A percentile compares a stretch with the other conserved stretches of the same genome.
Conservation (phyloP, 2,888 invertebrate species). For the Balanococcus diminutus region DNA sequence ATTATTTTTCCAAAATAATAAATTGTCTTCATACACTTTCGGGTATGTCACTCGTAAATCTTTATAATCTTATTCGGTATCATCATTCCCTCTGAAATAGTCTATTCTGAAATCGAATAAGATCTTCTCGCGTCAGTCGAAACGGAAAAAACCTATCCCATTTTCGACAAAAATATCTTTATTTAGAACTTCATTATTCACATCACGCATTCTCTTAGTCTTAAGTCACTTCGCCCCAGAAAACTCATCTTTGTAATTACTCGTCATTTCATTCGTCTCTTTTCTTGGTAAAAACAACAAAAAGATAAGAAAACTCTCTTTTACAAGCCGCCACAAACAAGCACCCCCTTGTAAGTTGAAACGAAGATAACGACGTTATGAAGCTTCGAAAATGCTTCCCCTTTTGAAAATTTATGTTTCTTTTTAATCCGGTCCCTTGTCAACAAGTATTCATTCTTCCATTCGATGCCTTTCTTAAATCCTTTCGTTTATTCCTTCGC, state of each 20-base stretch:
- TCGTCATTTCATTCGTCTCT: background rate
- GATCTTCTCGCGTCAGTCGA: background rate
- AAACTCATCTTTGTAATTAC: background rate
- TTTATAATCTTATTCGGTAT: too few species aligned
- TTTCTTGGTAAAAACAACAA: background rate
- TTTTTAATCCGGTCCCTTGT: slow-evolving; percentile 25
- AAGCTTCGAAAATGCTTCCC: background rate
- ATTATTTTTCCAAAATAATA: too few species aligned
- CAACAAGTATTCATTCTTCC: slow-evolving; percentile 37
- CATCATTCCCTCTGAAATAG: too few species aligned
- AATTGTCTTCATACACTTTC: too few species aligned
- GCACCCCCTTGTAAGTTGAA: background rate
- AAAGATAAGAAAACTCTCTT: background rate
- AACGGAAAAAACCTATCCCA: background rate
- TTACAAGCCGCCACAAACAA: background rate
- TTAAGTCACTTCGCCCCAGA: background rate
- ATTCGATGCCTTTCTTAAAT: slow-evolving; percentile 31
- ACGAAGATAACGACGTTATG: slow-evolving; percentile 3
- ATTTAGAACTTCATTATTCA: background rate
- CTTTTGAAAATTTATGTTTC: slow-evolving; percentile 23
- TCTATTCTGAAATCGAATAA: too few species aligned
- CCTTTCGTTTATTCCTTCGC: background rate
- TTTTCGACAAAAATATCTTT: background rate
- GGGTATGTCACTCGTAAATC: too few species aligned
- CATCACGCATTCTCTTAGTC: background rate